Base-by-base conservation (phyloP, 2,113 vertebrate species). In the Egretta garzetta region DNA sequence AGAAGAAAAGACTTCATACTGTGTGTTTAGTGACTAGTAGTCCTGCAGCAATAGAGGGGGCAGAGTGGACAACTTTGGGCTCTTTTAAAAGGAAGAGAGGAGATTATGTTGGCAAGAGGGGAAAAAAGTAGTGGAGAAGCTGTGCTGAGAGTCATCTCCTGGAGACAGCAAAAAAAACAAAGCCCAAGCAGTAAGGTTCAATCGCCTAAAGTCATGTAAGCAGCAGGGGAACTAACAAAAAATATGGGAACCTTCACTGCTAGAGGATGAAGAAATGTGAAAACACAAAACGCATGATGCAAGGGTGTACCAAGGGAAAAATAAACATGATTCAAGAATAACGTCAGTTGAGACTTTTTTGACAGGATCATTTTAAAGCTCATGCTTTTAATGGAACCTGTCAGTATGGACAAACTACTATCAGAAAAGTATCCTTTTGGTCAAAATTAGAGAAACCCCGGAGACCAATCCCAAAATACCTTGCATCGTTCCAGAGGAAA, bases 271-370 rank as follows among this genome's bases (percentile, higher is more conserved):
- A 93, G n/a, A 82, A 86, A 66, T 63, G 63, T 52, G 71, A 93
- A 96, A 86, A 58, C 37, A 76, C 60, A 86, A 84, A 90, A 63
- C 1, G 3, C 3, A 2, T 45, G 39, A 76, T 77, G 6, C 47
- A 59, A 60, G n/a, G 28, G 8, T 33, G 55, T 12, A 83, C 75
- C 74, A 50, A 83, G 82, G 85, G 92, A 90, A 66, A 95, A 95
- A 95, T 94, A 94, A 95, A 90, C 50, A 53, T 83, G 59, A 86
- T 92, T 95, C 55, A 80, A 82, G 59, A 80, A 16, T 32, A 45
- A 64, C 32, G 15, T 81, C 41, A 49, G 30, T 19, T 14, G 27
- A 32, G 79, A 75, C 52, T 14, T 66, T 81, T 94, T 79, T 63
- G 64, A 90, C 85, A 85, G 71, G 37, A 64, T 72, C 58, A 30